Evolutionary conservation across 2,888 invertebrate species (phyloP), one percentile per base, ranked within the genome.

Genomic region (Tipula confusa): DNA sequence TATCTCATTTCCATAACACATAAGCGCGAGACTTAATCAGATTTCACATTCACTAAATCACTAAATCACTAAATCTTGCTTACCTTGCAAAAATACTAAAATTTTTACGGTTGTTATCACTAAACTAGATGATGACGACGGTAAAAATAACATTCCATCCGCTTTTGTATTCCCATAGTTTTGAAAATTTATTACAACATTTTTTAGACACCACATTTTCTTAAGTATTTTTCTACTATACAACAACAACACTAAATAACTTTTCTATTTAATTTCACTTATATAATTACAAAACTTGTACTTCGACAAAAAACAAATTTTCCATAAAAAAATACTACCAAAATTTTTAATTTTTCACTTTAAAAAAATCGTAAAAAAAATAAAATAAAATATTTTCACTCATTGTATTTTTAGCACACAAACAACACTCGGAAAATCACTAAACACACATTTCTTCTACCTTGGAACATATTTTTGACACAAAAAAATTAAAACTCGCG

Each of bases 141-240:
- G 24, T 64, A 64, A 64, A 24, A 64, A 64, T 64, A 64, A 64
- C 18, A 24, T 64, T 64, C 64, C 64, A 64, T 64, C 24, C 64
- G 24, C 9, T 64, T 64, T 24, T 24, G 24, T 64, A 64, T 64
- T 64, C 64, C 64, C 64, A 64, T 24, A 64, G 64, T 64, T 64
- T 64, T 24, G 64, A 64, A 64, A 64, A 64, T 64, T 64, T 18
- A 64, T 64, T 64, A 24, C 24, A 64, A 64, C 11, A 64, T 64
- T 64, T 64, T 64, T 64, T 64, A 64, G 24, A 64, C 64, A 64
- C 64, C 64, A 64, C 64, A 64, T 64, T 64, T 64, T 64, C 64
- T 24, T 64, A 64, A 64, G 18, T 64, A 64, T 64, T 24, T 64
- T 24, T 64, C 64, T 43, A 43, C n/a, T n/a, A n/a, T n/a, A n/a